Evolutionary conservation across 2,113 vertebrate genomes (phyloP), one percentile per base, ranked within the genome.

Genomic region (Daboia siamensis): DNA sequence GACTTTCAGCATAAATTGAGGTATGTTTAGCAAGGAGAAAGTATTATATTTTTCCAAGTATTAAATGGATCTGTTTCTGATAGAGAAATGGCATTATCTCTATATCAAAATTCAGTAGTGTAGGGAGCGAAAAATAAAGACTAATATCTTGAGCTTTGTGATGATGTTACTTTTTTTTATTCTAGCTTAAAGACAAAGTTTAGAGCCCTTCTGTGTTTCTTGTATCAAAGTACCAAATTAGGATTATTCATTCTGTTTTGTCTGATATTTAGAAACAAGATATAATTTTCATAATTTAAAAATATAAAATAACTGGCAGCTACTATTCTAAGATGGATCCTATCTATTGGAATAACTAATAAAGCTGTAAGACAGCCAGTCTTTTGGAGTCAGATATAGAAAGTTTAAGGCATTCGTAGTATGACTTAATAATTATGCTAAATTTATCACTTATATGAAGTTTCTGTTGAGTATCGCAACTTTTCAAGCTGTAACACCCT

Each of bases 391-490:
- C 15, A 24, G 52, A 88, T 80, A 9, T 33, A 88, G 87, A 80
- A 56, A 17, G 21, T 56, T 88, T 54, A 88, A 88, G n/a, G 61
- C 33, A 54, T 59, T 26, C 21, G 39, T 33, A 52, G 13, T 52
- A 23, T 84, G 33, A 80, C 21, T 80, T 61, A 89, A 24, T 55
- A 92, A 56, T 55, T 74, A 12, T 69, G 86, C 55, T 44, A 33
- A 13, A 55, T 92, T n/a, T 91, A 88, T 20, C 86, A 39, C 33
- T 55, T 92, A 61, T 44, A 46, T 88, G 55, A 92, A 88, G 74
- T 54, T 74, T 92, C 64, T 92, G 52, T 57, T 59, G 9, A 3
- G 23, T 84, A 57, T 89, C 52, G n/a, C 26, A 92, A 21, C 4
- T 59, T 51, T 85, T 85, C 13, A 33, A 56, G 29, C 39, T 21